Evolutionary conservation across 2,888 invertebrate species (phyloP), one percentile per base, ranked within the genome.

Genomic region (Notodonta dromedarius): DNA sequence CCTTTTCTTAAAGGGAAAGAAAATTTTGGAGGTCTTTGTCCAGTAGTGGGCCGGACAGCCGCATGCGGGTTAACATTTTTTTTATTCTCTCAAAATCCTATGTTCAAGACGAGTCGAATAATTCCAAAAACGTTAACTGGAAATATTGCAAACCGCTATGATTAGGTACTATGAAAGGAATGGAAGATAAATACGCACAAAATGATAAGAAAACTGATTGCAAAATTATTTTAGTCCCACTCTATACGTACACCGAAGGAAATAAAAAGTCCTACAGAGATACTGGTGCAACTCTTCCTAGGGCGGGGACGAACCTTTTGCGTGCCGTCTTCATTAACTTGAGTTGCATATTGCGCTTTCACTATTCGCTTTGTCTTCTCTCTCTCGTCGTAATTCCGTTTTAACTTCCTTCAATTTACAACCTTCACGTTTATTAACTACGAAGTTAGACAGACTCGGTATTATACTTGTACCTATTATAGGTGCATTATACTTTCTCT

Each of bases 271-370:
- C 5, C n/a, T 46, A 46, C n/a, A 4, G 13, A 13, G 5, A 46
- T n/a, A 13, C 13, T 5, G 5, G 13, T 2, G 46, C 13, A 72
- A 73, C 50, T 8, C 50, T 11, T 8, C 14, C 24, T 24, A 2
- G 24, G 24, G 24, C 24, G 2, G 24, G 9, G 50, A 16, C 14
- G 12, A 89, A 82, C 87, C 85, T 84, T 87, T 86, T 85, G 83
- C 84, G 77, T 79, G 73, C 66, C 76, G 75, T 84, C 85, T 88
- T 88, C 86, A 88, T 88, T 86, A 86, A 83, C 80, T 80, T 67
- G 61, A 80, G 80, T 77, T 81, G 79, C 80, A 77, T 72, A 68
- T 61, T 63, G 66, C 62, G 67, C 72, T 70, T 69, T 65, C 65
- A 65, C 71, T 66, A 71, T 67, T 66, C 69, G 66, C 73, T 67